phyloP scores from a whole-genome alignment of 2,797 vertebrate species.

The Glossophaga mutica region DNA sequence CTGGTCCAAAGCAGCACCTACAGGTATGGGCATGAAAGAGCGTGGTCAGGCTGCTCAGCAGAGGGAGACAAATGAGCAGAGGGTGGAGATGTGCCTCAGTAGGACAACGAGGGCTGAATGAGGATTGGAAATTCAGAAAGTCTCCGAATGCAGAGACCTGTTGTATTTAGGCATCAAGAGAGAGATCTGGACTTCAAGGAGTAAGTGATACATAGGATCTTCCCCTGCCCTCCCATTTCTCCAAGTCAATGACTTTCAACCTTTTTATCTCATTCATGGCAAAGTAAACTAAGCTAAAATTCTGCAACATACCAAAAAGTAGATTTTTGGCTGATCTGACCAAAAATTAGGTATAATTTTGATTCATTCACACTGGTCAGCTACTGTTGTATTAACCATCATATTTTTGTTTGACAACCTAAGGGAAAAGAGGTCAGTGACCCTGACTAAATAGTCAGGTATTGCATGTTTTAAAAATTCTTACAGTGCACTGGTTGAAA shows the following conservation, averaged over 20 bases:
- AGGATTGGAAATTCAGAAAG: background rate
- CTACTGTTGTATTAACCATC: background rate
- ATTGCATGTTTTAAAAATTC: background rate
- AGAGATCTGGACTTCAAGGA: background rate
- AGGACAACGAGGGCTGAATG: background rate
- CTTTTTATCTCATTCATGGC: background rate
- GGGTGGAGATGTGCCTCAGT: background rate
- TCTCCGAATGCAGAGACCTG: background rate
- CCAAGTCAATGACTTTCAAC: background rate
- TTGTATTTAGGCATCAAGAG: background rate
- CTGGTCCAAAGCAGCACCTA: background rate
- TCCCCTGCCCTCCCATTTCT: background rate
- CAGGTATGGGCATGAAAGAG: background rate
- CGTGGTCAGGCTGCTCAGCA: background rate
- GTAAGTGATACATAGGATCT: background rate
- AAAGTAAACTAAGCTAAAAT: background rate
- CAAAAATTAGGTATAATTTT: background rate
- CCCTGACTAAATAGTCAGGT: background rate
- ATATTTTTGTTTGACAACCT: background rate
- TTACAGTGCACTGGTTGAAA: background rate
- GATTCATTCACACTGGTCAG: background rate
- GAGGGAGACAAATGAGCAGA: background rate
- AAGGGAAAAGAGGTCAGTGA: background rate
- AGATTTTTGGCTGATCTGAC: background rate
- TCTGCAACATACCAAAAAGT: background rate